These are phyloP conservation scores for Sisyra nigra DNA, from an alignment of 2,888 invertebrate genomes.

Conservation along the genomic window DNA sequence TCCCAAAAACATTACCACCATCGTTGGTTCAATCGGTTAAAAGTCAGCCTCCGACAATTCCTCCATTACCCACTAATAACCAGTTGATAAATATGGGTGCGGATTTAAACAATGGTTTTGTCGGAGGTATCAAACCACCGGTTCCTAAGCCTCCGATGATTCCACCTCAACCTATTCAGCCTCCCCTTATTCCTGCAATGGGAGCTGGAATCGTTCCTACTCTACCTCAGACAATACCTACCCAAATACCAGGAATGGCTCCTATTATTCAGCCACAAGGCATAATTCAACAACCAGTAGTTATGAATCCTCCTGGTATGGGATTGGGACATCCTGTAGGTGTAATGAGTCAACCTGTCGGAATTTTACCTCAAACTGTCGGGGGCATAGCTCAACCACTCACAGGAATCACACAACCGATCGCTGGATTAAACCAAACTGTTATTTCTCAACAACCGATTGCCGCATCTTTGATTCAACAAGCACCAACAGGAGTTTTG, in stretches of 20 bases:
- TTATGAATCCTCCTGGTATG: no score
- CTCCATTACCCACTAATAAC: constrained; percentile 13
- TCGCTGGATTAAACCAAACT: no score
- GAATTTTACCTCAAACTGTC: no score
- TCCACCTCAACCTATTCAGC: constrained; percentile 6
- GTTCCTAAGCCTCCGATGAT: constrained; percentile 22
- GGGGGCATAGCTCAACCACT: no score
- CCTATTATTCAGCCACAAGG: no score
- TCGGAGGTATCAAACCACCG: constrained; percentile 22
- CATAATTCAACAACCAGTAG: no score
- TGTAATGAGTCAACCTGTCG: no score
- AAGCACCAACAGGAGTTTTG: constrained; percentile 64
- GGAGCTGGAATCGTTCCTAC: constrained; percentile 13
- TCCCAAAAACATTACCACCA: constrained; percentile 76
- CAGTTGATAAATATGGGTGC: constrained; percentile 13
- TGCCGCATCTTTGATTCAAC: constrained; percentile 25
- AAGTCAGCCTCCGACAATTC: constrained; percentile 22
- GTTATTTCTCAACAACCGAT: no score
- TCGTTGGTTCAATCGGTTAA: constrained; percentile 51
- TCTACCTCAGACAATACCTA: constrained; percentile 10
- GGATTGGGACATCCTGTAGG: no score
- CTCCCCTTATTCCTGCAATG: constrained; percentile 10
- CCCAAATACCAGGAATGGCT: no score
- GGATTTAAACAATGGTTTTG: constrained; percentile 19
- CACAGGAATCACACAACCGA: no score